phyloP scores from a whole-genome alignment of 2,797 vertebrate species.

The Loris lydekkerianus region DNA sequence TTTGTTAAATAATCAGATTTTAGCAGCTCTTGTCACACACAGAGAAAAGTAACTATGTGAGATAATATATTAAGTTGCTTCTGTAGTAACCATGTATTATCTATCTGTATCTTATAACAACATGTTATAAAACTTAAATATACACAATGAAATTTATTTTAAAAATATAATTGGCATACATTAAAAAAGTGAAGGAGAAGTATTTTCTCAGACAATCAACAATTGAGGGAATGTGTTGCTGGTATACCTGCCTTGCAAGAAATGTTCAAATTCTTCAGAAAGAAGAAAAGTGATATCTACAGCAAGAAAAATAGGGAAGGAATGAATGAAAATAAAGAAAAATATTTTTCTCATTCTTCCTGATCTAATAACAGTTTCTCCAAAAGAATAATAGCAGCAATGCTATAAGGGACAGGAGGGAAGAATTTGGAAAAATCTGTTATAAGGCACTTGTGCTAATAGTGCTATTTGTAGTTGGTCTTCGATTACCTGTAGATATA shows the following conservation, averaged over 20 bases:
- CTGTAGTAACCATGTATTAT: no score
- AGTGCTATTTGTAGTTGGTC: neutral
- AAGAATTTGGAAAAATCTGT: neutral
- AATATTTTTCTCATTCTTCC: constrained; percentile 27
- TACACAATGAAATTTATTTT: no score
- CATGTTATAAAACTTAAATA: no score
- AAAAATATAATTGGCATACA: no score
- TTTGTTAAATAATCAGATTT: no score
- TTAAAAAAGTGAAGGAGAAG: neutral
- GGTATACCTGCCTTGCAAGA: neutral
- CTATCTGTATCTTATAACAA: no score
- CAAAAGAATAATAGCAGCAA: neutral
- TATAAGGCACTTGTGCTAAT: neutral
- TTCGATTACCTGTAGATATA: neutral
- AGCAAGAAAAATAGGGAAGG: neutral
- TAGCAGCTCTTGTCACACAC: no score
- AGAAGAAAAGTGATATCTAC: neutral
- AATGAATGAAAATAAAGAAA: neutral
- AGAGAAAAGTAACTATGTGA: no score
- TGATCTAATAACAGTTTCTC: neutral
- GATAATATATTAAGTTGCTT: no score
- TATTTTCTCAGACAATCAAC: neutral
- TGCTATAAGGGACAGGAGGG: neutral
- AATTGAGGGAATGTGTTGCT: neutral
- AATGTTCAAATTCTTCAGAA: neutral